Evolutionary conservation across 2,113 vertebrate genomes (phyloP).

Genomic region (Sorex araneus): DNA sequence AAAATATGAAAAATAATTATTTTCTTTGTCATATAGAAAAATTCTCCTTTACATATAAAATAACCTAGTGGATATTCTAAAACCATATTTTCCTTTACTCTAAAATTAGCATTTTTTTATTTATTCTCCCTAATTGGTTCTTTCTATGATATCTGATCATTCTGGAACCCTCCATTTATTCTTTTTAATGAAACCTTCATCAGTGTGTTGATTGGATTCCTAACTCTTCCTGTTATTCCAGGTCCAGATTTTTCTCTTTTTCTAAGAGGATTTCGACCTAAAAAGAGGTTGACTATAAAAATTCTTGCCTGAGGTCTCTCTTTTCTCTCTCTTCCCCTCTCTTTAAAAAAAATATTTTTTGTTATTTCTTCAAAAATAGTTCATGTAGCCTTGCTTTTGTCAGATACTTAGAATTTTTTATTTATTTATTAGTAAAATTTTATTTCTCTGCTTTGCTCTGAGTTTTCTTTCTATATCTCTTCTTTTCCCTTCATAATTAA

Average conservation of each 20-base stretch:
- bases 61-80: conserved; percentile 41
- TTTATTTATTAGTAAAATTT: conserved; percentile 69
- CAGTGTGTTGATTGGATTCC: conserved; percentile 55
- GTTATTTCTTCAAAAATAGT: conserved; percentile 73
- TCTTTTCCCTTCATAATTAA: not conserved
- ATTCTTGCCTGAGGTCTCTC: conserved; percentile 67
- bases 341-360: not conserved
- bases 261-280: conserved; percentile 70
- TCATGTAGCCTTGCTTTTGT: conserved; percentile 74
- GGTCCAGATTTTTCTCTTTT: conserved; percentile 78
- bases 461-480: conserved; percentile 21
- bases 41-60: conserved; percentile 39
- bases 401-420: conserved; percentile 68
- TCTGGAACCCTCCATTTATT: conserved; percentile 42
- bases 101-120: conserved; percentile 52
- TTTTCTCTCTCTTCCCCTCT: too few species aligned
- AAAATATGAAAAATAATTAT: conserved; percentile 63
- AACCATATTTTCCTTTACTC: conserved; percentile 16
- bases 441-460: conserved; percentile 54
- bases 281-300: conserved; percentile 77
- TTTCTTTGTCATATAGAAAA: conserved; percentile 54
- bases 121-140: not conserved
- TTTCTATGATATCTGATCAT: not conserved
- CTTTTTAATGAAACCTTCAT: conserved; percentile 58
- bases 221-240: conserved; percentile 64